A percentile compares a stretch with the other conserved stretches of the same genome.
Conservation (phyloP, 2,888 invertebrate genomes). For the Gonocerus acuteangulatus region DNA sequence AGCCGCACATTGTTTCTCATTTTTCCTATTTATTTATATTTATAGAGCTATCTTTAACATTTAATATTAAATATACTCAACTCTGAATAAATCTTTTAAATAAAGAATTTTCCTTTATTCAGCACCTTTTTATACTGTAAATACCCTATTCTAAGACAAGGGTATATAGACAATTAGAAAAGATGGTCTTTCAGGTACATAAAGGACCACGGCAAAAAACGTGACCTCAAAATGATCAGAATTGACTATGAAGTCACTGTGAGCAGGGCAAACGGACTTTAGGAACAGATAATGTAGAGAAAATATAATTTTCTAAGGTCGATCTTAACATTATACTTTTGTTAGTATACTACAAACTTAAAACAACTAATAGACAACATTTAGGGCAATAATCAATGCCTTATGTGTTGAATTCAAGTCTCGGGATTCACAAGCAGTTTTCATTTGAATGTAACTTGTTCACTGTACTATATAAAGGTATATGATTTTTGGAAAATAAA, state of each 20-base stretch:
- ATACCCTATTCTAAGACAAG: neutral
- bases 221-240: constrained; percentile 1
- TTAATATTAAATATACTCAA: constrained; percentile 7
- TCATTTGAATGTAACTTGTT: too few species aligned
- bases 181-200: constrained; percentile 14
- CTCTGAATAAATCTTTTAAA: constrained; percentile 5
- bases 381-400: constrained; percentile 14
- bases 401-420: neutral
- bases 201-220: constrained; percentile 1
- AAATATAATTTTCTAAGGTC: constrained; percentile 13
- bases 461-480: neutral
- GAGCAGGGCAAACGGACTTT: constrained; percentile 1
- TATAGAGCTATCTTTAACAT: constrained; percentile 17
- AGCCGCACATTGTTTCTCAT: constrained; percentile 3
- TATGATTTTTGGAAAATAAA: neutral
- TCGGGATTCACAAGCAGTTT: constrained; percentile 4
- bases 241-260: neutral
- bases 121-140: neutral
- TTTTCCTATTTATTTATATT: constrained; percentile 2
- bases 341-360: constrained; percentile 22
- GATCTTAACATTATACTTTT: constrained; percentile 4
- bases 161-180: neutral
- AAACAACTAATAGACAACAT: constrained; percentile 20
- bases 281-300: constrained; percentile 14
- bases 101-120: neutral